Conservation (phyloP, 1,140 invertebrate genomes). For the Panulirus ornatus region DNA sequence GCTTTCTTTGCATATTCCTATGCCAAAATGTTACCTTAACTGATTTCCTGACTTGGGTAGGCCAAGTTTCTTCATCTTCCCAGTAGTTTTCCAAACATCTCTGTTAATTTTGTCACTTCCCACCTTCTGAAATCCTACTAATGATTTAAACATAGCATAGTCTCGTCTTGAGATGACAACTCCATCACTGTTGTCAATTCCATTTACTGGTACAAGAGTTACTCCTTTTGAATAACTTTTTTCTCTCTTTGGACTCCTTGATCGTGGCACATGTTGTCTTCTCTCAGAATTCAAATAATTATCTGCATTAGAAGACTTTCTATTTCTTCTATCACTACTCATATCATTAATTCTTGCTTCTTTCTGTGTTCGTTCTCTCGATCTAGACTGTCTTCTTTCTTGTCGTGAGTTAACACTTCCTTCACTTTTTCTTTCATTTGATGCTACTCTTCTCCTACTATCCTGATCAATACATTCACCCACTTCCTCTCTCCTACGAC, state of each 20-base stretch:
- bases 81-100: not conserved
- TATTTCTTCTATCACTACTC: constrained; percentile 14
- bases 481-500: constrained; percentile 57
- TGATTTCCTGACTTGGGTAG: constrained; percentile 45
- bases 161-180: constrained; percentile 65
- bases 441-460: constrained; percentile 49
- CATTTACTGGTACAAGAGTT: constrained; percentile 4
- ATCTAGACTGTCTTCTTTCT: constrained; percentile 3
- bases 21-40: constrained; percentile 37
- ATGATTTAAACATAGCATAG: constrained; percentile 64
- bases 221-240: not conserved
- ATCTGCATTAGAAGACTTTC: not conserved
- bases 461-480: constrained; percentile 60
- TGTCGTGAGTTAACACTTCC: constrained; percentile 15
- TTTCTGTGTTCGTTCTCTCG: constrained; percentile 21
- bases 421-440: constrained; percentile 33
- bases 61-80: constrained; percentile 21
- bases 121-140: constrained; percentile 32
- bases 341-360: not conserved
- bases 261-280: constrained; percentile 28
- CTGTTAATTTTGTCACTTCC: constrained; percentile 13
- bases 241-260: constrained; percentile 49
- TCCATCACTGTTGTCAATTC: constrained; percentile 38
- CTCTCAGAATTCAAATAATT: constrained; percentile 11
- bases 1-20: not conserved